Evolutionary conservation across 2,797 vertebrate species (phyloP).

Genomic region (Squalus acanthias): DNA sequence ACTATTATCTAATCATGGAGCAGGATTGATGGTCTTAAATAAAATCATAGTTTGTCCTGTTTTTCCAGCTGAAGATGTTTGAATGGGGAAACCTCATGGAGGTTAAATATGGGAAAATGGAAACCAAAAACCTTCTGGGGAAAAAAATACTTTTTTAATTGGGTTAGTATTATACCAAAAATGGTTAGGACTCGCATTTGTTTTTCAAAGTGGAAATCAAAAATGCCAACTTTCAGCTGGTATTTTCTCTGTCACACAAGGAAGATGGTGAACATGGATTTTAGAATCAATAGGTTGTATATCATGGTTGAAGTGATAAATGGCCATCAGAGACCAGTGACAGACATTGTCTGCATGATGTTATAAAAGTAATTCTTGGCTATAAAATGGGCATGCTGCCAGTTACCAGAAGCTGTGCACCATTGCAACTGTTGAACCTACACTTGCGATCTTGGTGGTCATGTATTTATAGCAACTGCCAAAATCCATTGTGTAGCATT

Average conservation of each 20-base stretch:
- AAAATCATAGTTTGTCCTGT: background rate
- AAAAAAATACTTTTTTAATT: background rate
- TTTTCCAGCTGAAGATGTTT: background rate
- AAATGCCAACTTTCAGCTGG: background rate
- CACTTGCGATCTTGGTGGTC: background rate
- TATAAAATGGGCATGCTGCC: background rate
- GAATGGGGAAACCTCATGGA: background rate
- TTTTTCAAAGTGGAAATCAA: constrained; percentile 1
- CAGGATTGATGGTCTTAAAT: background rate
- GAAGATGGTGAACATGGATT: background rate
- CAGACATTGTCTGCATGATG: background rate
- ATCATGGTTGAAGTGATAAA: background rate
- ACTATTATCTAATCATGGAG: background rate
- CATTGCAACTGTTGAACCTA: background rate
- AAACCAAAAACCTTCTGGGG: background rate
- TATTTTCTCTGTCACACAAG: background rate
- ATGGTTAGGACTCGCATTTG: background rate
- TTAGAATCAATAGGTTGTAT: background rate
- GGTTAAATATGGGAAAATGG: background rate
- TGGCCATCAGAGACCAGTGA: background rate
- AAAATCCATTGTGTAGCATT: background rate
- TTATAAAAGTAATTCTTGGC: background rate
- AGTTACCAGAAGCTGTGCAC: background rate
- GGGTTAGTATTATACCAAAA: background rate
- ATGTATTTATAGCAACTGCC: background rate